Evolutionary conservation across 2,888 invertebrate species (phyloP), one percentile per base, ranked within the genome.

Genomic region (Neoascia interrupta): DNA sequence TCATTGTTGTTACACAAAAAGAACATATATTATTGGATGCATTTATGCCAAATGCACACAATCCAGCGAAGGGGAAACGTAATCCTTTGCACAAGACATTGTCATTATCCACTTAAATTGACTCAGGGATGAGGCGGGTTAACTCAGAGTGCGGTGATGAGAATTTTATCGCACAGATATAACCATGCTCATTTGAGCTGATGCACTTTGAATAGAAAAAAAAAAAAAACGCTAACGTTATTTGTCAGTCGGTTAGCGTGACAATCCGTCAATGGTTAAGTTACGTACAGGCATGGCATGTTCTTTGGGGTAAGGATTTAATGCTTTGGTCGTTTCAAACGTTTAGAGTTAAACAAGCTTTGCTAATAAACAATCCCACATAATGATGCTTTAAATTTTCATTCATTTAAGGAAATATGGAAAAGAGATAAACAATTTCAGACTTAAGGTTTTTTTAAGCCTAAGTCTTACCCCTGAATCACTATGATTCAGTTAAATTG

Each of bases 1-100:
- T 74, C 73, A 66, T 58, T 73, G 66, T 66, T 54, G 8, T n/a
- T 51, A 47, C 34, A 64, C 26, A 53, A 53, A 64, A 53, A 34
- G 53, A 21, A 19, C 37, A 26, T n/a, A n/a, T n/a, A n/a, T 69
- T 58, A 60, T 26, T 31, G 41, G 39, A 76, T 64, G 70, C 58
- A 54, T 51, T 58, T 45, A 53, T 53, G 51, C 43, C 37, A 60
- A 53, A 60, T 70, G 37, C 36, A 53, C 34, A 60, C 16, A 41
- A 18, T n/a, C n/a, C n/a, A 51, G 31, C n/a, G 13, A 58, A 4
- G 37, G 18, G 21, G 28, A 31, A 21, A 70, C 26, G 36, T 54
- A 47, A 72, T 66, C 53, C 53, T 53, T 53, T 10, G 10, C 47
- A 8, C 34, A 64, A 45, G 47, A 47, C 63, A 76, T 72, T 76